Evolutionary conservation across 2,888 invertebrate genomes (phyloP).

Genomic region (Odontomyia ornata): DNA sequence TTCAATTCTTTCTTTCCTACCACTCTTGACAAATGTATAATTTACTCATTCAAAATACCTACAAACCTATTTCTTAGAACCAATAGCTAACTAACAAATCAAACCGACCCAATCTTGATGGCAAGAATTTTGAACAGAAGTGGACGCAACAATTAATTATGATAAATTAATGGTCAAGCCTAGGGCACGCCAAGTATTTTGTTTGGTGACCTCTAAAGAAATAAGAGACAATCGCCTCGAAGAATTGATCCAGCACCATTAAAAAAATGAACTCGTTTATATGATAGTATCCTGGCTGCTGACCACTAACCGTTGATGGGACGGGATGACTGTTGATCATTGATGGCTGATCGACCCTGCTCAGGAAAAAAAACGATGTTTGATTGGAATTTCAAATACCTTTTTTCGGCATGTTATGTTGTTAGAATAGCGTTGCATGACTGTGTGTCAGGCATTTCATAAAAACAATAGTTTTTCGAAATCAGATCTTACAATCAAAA

Average conservation of each 20-base stretch:
- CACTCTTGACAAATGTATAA: neutral
- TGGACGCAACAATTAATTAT: slow-evolving; percentile 49
- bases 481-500: slow-evolving; percentile 24
- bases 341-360: slow-evolving; percentile 29
- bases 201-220: slow-evolving; percentile 4
- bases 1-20: neutral
- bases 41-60: slow-evolving; percentile 1
- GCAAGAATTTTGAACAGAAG: slow-evolving; percentile 38
- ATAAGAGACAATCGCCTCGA: slow-evolving; percentile 15
- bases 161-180: slow-evolving; percentile 48
- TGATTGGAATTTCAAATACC: slow-evolving; percentile 50
- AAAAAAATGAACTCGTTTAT: slow-evolving; percentile 45
- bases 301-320: slow-evolving; percentile 10
- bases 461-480: slow-evolving; percentile 48
- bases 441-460: slow-evolving; percentile 38
- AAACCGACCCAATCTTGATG: slow-evolving; percentile 13
- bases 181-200: slow-evolving; percentile 43
- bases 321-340: slow-evolving; percentile 2
- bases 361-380: slow-evolving; percentile 45
- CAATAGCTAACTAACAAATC: slow-evolving; percentile 19
- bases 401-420: slow-evolving; percentile 45
- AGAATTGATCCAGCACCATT: slow-evolving; percentile 3
- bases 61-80: slow-evolving; percentile 24
- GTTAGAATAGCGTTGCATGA: slow-evolving; percentile 44
- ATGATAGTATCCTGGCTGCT: slow-evolving; percentile 37